phyloP scores from a whole-genome alignment of 2,797 vertebrate genomes.

The Tauraco hartlaubi region DNA sequence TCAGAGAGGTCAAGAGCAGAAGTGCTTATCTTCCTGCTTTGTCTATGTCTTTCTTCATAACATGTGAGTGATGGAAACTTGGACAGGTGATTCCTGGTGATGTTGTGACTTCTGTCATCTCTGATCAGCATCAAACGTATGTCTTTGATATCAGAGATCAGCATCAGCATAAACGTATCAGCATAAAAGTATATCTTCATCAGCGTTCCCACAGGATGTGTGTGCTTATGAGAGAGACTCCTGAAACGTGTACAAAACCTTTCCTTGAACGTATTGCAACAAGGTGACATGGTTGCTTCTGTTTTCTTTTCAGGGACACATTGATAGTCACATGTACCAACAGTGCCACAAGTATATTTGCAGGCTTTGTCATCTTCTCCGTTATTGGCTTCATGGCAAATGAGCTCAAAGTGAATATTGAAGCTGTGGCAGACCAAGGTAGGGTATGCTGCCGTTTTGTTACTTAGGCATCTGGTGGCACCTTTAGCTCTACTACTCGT shows the following conservation, averaged over 20 bases:
- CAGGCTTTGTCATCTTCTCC: conserved; percentile 98
- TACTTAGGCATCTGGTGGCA: not conserved
- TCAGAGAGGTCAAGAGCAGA: not conserved
- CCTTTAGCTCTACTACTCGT: not conserved
- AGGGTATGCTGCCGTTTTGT: not conserved
- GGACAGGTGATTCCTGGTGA: not conserved
- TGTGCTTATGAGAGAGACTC: not conserved
- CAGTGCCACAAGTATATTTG: conserved; percentile 98
- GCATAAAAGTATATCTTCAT: not conserved
- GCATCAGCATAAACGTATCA: too few species aligned
- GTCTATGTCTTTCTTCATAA: not conserved
- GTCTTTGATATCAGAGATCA: too few species aligned
- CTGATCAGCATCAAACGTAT: too few species aligned
- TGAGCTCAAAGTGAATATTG: conserved; percentile 95
- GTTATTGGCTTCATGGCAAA: conserved; percentile 99
- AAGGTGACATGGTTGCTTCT: not conserved
- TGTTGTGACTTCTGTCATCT: not conserved
- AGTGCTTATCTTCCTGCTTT: not conserved
- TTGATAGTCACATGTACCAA: conserved; percentile 96
- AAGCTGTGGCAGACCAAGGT: conserved; percentile 99
- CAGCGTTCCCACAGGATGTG: not conserved
- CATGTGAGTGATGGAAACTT: not conserved
- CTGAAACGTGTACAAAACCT: fast-evolving
- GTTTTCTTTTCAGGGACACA: conserved; percentile 87
- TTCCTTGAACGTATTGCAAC: not conserved